Evolutionary conservation across 2,797 vertebrate genomes (phyloP).

Genomic region (Acipenser ruthenus): DNA sequence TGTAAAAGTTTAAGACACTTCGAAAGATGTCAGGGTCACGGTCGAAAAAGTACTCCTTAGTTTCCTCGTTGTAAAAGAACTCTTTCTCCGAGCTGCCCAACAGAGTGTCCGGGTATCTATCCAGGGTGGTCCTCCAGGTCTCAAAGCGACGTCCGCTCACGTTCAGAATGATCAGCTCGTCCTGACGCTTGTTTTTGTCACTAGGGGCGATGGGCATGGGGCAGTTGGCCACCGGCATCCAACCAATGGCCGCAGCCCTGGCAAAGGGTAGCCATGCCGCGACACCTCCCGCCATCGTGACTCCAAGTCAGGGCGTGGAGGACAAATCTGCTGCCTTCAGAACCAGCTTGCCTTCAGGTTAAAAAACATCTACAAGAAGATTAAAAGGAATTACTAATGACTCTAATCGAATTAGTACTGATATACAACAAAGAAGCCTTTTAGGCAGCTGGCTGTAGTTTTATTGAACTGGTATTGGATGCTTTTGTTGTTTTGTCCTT

Average conservation of each 20-base stretch:
- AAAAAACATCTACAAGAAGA: constrained; percentile 62
- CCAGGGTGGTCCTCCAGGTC: constrained; percentile 96
- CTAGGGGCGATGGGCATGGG: constrained; percentile 93
- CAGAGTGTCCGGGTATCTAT: constrained; percentile 94
- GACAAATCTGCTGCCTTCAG: constrained; percentile 50
- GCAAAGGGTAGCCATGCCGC: constrained; percentile 97
- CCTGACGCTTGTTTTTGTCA: constrained; percentile 85
- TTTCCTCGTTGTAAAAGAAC: constrained; percentile 98
- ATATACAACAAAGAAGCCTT: background rate
- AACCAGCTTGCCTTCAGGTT: constrained; percentile 66
- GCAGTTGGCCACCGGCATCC: constrained; percentile 98
- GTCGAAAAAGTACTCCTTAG: constrained; percentile 97
- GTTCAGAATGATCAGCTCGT: constrained; percentile 89
- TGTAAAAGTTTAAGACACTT: constrained; percentile 93
- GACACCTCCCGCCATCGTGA: constrained; percentile 90
- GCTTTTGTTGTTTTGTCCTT: constrained; percentile 4
- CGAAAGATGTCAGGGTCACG: constrained; percentile 92
- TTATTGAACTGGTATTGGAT: background rate
- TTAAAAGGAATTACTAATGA: constrained; percentile 16
- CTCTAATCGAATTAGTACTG: background rate
- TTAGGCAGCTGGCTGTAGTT: constrained; percentile 3
- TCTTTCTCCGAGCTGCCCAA: constrained; percentile 97
- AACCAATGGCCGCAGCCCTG: constrained; percentile 93
- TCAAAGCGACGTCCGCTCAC: constrained; percentile 92
- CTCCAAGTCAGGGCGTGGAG: constrained; percentile 52